A percentile compares a stretch with the other conserved stretches of the same genome.
These are phyloP conservation scores for Gonatopus flavifemur DNA, from an alignment of 1,140 invertebrate species.

Conservation along the genomic window DNA sequence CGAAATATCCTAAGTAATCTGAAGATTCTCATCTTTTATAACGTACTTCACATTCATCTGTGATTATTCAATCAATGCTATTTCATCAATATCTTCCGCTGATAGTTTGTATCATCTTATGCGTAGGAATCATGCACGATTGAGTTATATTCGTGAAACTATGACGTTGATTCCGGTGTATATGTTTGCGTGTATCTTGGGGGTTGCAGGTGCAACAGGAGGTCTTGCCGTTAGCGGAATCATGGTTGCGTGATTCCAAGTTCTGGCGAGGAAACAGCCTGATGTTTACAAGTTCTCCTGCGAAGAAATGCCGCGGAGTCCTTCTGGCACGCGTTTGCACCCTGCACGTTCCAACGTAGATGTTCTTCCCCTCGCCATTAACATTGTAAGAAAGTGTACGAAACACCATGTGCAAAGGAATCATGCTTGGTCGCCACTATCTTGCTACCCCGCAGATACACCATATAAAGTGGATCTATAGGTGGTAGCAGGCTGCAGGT, in stretches of 20 bases:
- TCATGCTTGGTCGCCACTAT: constrained; percentile 41
- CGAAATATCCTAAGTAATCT: no score
- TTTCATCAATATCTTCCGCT: no score
- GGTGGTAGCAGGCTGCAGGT: constrained; percentile 42
- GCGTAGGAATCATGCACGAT: constrained; percentile 37
- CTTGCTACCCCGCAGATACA: constrained; percentile 46
- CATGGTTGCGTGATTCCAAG: constrained; percentile 52
- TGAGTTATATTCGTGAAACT: constrained; percentile 11
- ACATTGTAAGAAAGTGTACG: no score
- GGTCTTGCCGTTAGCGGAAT: constrained; percentile 45
- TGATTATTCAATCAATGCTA: no score
- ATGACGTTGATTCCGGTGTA: no score
- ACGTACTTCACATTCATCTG: no score
- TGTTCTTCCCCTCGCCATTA: no score
- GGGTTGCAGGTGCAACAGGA: constrained; percentile 55
- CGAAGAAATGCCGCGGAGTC: constrained; percentile 13
- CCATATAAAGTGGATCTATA: constrained; percentile 13
- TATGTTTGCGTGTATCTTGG: constrained; percentile 51
- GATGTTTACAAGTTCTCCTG: constrained; percentile 40
- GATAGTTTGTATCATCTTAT: no score
- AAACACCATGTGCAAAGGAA: constrained; percentile 49
- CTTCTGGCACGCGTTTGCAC: constrained; percentile 27
- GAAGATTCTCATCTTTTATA: no score
- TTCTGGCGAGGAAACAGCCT: no score
- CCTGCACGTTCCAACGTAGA: constrained; percentile 18